Base-by-base conservation (phyloP, 2,888 invertebrate species). In the Alsophila aescularia region DNA sequence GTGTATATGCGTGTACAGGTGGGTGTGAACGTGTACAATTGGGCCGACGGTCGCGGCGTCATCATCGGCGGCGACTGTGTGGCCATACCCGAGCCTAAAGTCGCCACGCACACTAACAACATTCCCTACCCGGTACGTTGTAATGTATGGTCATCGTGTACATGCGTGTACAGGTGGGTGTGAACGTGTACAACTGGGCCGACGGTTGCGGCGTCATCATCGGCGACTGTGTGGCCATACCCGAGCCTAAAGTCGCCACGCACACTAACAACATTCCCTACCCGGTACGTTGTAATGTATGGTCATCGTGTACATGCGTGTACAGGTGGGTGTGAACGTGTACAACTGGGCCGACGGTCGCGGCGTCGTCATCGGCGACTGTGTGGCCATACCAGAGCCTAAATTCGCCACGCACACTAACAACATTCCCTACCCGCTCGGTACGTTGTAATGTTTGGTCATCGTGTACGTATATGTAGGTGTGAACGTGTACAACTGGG, bases 51-150 rank as follows among this genome's bases (percentile, higher is more conserved):
- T 0, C 94, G 94, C 76, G 97, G 97, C 35, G 95, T 96, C 47
- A 96, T 96, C 59, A 96, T 97, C 55, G 97, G 97, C 0, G 97
- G n/a, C n/a, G n/a, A 98, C 87, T 93, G 95, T 21, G 95, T 98
- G 10, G 95, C 96, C 7, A 93, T 97, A 64, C 96, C 96, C 0
- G 96, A 96, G 75, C 97, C 97, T 0, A 92, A 83, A 66, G 78
- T 96, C 32, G 91, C 93, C 31, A 80, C 90, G 48, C 93, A 96
- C 18, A 92, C 94, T 10, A 82, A 93, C 15, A 75, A 75, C 0
- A 71, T 72, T 0, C 64, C 70, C 0, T 59, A 70, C 2, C 73
- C 70, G 62, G 85, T 86, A 55, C 58, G 79, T 68, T 16, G 9
- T 32, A 16, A 34, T 16, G 9, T 35, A 7, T 14, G 8, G 7